Base-by-base conservation (phyloP, 2,797 vertebrate species). In the Danio choprae region DNA sequence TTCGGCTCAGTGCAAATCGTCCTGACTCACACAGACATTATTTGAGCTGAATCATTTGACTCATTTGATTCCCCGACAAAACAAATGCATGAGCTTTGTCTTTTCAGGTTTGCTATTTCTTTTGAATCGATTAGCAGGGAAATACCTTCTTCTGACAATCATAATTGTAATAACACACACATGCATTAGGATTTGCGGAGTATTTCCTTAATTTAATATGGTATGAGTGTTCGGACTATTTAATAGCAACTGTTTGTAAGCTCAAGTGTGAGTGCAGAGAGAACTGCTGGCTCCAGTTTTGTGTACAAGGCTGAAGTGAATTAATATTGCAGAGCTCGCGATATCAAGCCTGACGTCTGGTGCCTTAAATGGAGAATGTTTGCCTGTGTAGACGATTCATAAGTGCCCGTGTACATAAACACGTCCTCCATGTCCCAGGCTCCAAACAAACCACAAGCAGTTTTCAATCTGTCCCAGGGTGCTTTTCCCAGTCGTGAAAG, bases 201-300 rank as follows among this genome's bases (percentile, higher is more conserved):
- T 53, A 60, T 83, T 81, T 76, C 53, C 68, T 18, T 86, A 84
- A 87, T 84, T 87, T 87, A 83, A 87, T 80, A 60, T 40, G 77
- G 44, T 79, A 73, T 84, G 78, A 75, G 44, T 83, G 83, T 80
- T 83, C 59, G 80, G 63, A 29, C 74, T 81, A 85, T 88, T 87
- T 87, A 75, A 85, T 55, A 48, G 29, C 68, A 83, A 22, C 18
- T 43, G 44, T 79, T 48, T 74, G 59, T 41, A 41, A 62, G 63
- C 67, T 86, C 64, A 41, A 59, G 55, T 51, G 16, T 29, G 50
- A 56, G 41, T 58, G 29, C 11, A 12, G 68, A 43, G 20, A 62
- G 55, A 74, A 48, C 75, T 67, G 46, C 65, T 69, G 72, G 70
- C 83, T 79, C 82, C 44, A 62, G 75, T 67, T 76, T 51, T 76